Evolutionary conservation across 1,140 invertebrate species (phyloP), one percentile per base, ranked within the genome.

Genomic region (Drosophila virilis): DNA sequence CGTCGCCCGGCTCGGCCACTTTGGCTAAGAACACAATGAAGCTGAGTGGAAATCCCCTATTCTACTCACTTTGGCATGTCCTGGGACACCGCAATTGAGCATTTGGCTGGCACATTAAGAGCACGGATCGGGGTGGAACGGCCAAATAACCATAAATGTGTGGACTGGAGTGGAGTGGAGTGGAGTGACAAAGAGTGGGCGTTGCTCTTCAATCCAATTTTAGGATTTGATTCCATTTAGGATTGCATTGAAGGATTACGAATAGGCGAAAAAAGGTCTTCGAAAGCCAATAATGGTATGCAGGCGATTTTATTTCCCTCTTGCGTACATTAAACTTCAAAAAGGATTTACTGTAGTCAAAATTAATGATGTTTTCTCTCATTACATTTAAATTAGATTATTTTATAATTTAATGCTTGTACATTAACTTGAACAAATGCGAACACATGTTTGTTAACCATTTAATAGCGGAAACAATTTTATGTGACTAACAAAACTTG

Each of bases 331-430:
- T 80, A 77, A 80, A 83, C 67, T 67, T 51, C 22, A 54, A 73
- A 61, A 73, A 84, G 90, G 78, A 80, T 81, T 90, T 86, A 54
- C 48, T 69, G 51, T 48, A 52, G 58, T 64, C 59, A 60, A 52
- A 86, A 86, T 88, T 86, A 83, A 86, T 91, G 89, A 75, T 83
- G 83, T 84, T 78, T 82, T 75, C 76, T 75, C 76, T 79, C 90
- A 91, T 91, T 90, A 88, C 86, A 91, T 90, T 91, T 84, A 83
- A 80, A 91, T 91, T 90, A 88, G 82, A 85, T 85, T 77, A 85
- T 52, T 48, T 65, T 78, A 64, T 73, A 62, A 52, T 74, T 76
- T 57, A 59, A 52, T 66, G 52, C 52, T 12, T 42, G 45, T 52
- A 61, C 42, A 46, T 59, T 45, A 59, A 69, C 33, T 46, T 48